Evolutionary conservation across 2,797 vertebrate species (phyloP).

Genomic region (Fringilla coelebs): DNA sequence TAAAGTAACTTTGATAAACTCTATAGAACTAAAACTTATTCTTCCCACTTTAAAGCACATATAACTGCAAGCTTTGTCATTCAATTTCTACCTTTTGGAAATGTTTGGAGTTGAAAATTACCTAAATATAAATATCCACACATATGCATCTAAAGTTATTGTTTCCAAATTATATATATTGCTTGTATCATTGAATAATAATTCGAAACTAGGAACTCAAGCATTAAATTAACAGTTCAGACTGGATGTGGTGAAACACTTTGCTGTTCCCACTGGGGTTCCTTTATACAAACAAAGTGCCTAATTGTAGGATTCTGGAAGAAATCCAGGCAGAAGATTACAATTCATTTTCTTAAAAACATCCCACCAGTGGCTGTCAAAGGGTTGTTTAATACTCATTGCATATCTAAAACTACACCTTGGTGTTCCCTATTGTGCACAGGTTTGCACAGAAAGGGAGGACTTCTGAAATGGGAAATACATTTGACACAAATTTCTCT

Average conservation of each 20-base stretch:
- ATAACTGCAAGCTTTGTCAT: background rate
- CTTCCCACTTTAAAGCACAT: background rate
- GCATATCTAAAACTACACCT: background rate
- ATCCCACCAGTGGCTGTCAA: background rate
- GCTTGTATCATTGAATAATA: background rate
- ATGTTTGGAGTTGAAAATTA: background rate
- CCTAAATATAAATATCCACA: background rate
- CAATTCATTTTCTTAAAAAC: conserved; percentile 21
- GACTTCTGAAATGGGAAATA: background rate
- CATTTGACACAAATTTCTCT: background rate
- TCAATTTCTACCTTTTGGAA: background rate
- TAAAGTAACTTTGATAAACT: background rate
- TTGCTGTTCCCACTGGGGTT: background rate
- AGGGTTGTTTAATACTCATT: background rate
- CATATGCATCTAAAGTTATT: background rate
- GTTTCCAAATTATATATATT: background rate
- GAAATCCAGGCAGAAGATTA: conserved; percentile 38
- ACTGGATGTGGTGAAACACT: background rate
- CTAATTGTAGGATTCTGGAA: background rate
- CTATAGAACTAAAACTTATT: background rate
- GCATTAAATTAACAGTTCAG: background rate
- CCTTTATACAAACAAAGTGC: background rate
- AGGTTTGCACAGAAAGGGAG: background rate
- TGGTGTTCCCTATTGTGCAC: background rate
- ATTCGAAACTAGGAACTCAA: background rate